Percentiles rank a stretch among this genome's conserved stretches.
Evolutionary conservation across 2,797 vertebrate species (phyloP).

Genomic region (Mallotus villosus): DNA sequence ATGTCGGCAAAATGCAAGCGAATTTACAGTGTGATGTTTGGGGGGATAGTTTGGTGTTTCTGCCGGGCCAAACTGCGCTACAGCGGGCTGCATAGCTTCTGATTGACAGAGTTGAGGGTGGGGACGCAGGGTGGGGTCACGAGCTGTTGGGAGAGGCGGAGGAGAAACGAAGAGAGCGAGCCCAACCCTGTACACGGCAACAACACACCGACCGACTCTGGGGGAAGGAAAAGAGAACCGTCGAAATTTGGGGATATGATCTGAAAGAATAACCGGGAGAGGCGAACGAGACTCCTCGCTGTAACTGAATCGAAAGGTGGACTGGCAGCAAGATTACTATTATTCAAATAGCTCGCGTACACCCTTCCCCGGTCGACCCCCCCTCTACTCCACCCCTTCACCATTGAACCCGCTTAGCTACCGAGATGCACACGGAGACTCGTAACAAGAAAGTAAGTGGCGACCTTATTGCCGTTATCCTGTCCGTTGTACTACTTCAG

Average conservation of each 20-base stretch:
- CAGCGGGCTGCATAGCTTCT: constrained; percentile 46
- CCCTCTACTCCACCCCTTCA: constrained; percentile 70
- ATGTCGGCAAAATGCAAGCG: constrained; percentile 12
- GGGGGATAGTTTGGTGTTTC: constrained; percentile 29
- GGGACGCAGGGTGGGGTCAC: constrained; percentile 92
- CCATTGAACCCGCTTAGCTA: constrained; percentile 69
- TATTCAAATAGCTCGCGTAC: constrained; percentile 54
- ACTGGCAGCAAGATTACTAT: constrained; percentile 58
- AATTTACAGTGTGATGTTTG: constrained; percentile 5
- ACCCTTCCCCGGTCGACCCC: constrained; percentile 59
- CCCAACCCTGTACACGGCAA: constrained; percentile 81
- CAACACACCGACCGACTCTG: constrained; percentile 65
- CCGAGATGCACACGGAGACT: constrained; percentile 85
- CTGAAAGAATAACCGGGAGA: constrained; percentile 57
- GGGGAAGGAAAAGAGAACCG: constrained; percentile 56
- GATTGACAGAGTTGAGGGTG: constrained; percentile 84
- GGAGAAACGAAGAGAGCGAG: constrained; percentile 82
- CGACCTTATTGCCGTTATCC: constrained; percentile 60
- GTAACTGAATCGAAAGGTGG: constrained; percentile 64
- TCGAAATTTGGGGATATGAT: constrained; percentile 76
- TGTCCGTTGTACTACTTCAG: constrained; percentile 35
- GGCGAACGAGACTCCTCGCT: constrained; percentile 52
- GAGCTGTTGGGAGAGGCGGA: constrained; percentile 82
- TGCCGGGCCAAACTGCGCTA: constrained; percentile 39
- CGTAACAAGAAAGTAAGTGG: constrained; percentile 84